A percentile compares a stretch with the other conserved stretches of the same genome.
These are phyloP conservation scores for Xanthia togata DNA, from an alignment of 2,888 invertebrate genomes.

Conservation along the genomic window DNA sequence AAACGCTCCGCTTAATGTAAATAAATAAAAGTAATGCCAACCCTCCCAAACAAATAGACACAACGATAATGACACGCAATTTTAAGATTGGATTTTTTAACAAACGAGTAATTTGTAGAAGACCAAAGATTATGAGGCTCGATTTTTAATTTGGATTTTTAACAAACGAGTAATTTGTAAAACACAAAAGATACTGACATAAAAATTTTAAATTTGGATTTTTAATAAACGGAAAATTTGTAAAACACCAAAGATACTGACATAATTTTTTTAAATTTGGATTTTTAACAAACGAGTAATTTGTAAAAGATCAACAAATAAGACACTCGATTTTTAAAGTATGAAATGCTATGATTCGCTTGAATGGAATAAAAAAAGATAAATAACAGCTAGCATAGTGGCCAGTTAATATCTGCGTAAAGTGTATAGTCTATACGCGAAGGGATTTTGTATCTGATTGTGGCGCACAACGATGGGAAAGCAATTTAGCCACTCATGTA, in stretches of 20 bases:
- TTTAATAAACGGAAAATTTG: background rate
- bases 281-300: conserved; percentile 9
- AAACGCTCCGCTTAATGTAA: conserved; percentile 71
- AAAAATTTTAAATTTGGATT: conserved; percentile 36
- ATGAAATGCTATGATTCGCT: conserved; percentile 24
- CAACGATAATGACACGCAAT: conserved; percentile 34
- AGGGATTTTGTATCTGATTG: conserved; percentile 30
- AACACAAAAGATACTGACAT: conserved; percentile 13
- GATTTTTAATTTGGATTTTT: conserved; percentile 39
- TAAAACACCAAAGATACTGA: conserved; percentile 7
- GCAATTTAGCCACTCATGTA: conserved; percentile 37
- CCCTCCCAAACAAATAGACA: conserved; percentile 57
- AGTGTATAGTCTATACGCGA: conserved; percentile 30
- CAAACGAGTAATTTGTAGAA: background rate
- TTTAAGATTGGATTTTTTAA: conserved; percentile 40
- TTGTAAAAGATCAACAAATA: background rate
- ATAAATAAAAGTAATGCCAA: conserved; percentile 64
- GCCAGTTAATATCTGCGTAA: conserved; percentile 33
- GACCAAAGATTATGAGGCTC: background rate
- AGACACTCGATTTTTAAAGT: conserved; percentile 36
- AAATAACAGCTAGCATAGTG: background rate
- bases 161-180: background rate
- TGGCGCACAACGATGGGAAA: conserved; percentile 23
- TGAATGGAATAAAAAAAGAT: conserved; percentile 13
- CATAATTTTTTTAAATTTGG: conserved; percentile 39